These are phyloP conservation scores for Oxytorus armatus DNA, from an alignment of 2,888 invertebrate genomes.

Conservation along the genomic window DNA sequence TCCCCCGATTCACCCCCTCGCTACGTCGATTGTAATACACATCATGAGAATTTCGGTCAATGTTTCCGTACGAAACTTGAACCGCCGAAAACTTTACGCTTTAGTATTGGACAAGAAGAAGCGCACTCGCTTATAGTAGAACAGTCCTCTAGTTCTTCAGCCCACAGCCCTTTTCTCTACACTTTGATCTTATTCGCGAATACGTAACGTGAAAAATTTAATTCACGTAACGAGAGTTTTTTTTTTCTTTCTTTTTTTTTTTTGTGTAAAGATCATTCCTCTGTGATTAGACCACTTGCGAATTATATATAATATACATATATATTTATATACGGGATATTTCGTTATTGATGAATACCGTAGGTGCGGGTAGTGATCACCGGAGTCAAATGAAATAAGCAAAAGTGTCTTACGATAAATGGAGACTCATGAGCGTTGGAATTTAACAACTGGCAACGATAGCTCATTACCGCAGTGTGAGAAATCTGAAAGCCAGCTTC, in stretches of 20 bases:
- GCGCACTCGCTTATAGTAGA: slow-evolving; percentile 12
- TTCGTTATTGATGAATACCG: neutral
- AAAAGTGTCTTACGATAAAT: too few species aligned
- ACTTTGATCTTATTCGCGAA: slow-evolving; percentile 14
- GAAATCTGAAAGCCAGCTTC: too few species aligned
- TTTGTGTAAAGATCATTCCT: slow-evolving; percentile 52
- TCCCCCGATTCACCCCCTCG: slow-evolving; percentile 19
- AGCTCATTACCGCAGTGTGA: too few species aligned
- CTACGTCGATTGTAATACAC: slow-evolving; percentile 23
- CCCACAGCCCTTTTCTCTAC: slow-evolving; percentile 1
- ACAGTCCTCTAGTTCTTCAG: too few species aligned
- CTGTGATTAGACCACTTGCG: slow-evolving; percentile 25
- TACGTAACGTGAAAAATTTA: slow-evolving; percentile 23
- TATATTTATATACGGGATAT: neutral
- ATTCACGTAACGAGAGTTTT: slow-evolving; percentile 32
- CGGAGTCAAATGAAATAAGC: too few species aligned
- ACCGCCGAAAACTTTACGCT: slow-evolving; percentile 48
- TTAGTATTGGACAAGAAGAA: slow-evolving; percentile 36
- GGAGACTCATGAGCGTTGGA: too few species aligned
- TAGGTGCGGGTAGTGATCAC: too few species aligned
- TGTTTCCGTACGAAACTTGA: slow-evolving; percentile 53
- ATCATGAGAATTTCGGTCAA: slow-evolving; percentile 31
- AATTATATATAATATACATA: slow-evolving; percentile 13
- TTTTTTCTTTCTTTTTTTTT: neutral
- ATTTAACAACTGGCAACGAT: too few species aligned